Evolutionary conservation across 2,113 vertebrate genomes (phyloP), one percentile per base, ranked within the genome.

Genomic region (Mystacornis crossleyi): DNA sequence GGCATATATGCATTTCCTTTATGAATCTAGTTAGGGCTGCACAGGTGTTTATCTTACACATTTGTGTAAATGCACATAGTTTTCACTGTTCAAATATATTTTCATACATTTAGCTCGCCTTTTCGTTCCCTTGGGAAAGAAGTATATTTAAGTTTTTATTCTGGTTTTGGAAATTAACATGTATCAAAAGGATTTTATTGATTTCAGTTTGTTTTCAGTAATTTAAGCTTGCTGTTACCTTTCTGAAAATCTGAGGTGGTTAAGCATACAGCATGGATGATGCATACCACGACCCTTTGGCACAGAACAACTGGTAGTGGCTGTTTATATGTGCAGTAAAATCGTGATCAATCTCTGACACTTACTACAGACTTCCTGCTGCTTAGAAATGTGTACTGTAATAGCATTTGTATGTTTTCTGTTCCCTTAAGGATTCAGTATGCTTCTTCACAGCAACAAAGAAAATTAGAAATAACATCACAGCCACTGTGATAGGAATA

Each of bases 391-490:
- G 86, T 97, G 97, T 79, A 93, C 79, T 74, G 72, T 98, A 97
- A 98, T 97, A 97, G 97, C 95, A 96, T 97, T 98, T 98, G 97
- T 97, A 92, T 97, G 97, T 97, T 97, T 97, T 96, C 94, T 92
- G 96, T 88, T 97, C 97, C 97, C 97, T 89, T 60, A 97, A 97
- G 98, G 82, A 81, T 97, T 98, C 90, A 61, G 81, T 79, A 96
- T 94, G 90, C 94, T 95, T 92, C 90, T 97, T 97, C 93, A 94
- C 61, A 89, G 97, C 85, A 97, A 96, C 91, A 85, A 74, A 90
- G 95, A 94, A 98, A 98, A 98, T 98, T 97, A 98, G 97, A 96
- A 96, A 93, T 95, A 98, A 81, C 94, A 94, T 87, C 82, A 65
- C 42, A 93, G 73, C 55, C 36, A 66, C 45, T 57, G 31, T 73